Evolutionary conservation across 2,888 invertebrate species (phyloP).

Genomic region (Halocaridina rubra): DNA sequence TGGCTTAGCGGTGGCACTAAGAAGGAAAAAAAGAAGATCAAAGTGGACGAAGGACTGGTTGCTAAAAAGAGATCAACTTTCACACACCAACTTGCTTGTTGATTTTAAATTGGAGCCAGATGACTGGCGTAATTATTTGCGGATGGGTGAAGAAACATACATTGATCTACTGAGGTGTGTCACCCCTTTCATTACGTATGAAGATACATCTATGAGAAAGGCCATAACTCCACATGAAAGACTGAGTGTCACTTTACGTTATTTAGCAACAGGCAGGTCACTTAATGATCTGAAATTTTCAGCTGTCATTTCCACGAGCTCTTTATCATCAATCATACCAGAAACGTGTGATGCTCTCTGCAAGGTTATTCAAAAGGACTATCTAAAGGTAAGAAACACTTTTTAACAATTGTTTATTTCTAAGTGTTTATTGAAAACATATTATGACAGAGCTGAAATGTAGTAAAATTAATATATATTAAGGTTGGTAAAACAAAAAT

Average conservation of each 20-base stretch:
- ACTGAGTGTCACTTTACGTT: background rate
- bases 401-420: background rate
- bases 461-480: no score
- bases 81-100: background rate
- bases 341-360: background rate
- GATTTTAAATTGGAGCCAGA: background rate
- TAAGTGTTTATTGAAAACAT: background rate
- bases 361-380: background rate
- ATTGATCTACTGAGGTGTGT: background rate
- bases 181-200: background rate
- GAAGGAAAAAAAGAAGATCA: no score
- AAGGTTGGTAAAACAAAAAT: background rate
- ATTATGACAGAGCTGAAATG: background rate
- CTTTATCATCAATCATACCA: background rate
- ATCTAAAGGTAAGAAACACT: background rate
- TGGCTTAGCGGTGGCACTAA: no score
- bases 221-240: background rate
- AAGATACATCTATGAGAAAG: slow-evolving; percentile 4
- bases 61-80: background rate
- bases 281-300: background rate
- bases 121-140: background rate
- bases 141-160: background rate
- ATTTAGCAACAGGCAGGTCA: background rate
- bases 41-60: background rate
- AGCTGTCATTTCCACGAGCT: background rate